These are phyloP conservation scores for Decapterus maruadsi DNA, from an alignment of 2,797 vertebrate species.

Conservation along the genomic window DNA sequence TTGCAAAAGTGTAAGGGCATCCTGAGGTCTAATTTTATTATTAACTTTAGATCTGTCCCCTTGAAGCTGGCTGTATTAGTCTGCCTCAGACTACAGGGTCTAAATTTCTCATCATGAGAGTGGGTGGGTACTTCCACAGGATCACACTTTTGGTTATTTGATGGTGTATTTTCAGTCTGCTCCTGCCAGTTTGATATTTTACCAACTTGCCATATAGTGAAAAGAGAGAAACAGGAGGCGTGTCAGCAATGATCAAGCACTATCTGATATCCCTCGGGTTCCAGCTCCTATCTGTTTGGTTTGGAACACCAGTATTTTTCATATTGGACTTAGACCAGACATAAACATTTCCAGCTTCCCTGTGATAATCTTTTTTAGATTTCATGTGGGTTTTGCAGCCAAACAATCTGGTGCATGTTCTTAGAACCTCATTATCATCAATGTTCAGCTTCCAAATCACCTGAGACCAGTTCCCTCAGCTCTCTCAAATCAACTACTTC, in stretches of 20 bases:
- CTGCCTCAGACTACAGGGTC: background rate
- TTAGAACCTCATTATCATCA: no score
- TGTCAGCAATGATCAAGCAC: background rate
- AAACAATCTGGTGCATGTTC: no score
- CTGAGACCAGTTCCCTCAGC: no score
- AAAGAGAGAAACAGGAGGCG: background rate
- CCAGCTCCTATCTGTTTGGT: no score
- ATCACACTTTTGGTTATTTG: background rate
- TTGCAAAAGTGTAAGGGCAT: slow-evolving; percentile 1
- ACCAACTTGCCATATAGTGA: background rate
- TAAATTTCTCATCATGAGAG: background rate
- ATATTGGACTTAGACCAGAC: no score
- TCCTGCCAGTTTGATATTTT: slow-evolving; percentile 1
- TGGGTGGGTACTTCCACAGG: background rate
- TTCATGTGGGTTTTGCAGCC: no score
- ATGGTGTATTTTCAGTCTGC: background rate
- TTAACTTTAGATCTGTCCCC: background rate
- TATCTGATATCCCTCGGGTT: background rate
- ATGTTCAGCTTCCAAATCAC: no score
- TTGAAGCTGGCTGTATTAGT: background rate
- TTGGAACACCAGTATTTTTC: no score
- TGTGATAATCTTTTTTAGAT: no score
- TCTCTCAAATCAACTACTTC: no score
- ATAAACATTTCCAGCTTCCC: no score
- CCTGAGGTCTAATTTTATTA: background rate